Conservation (phyloP, 2,113 vertebrate genomes). For the Nesoenas mayeri region DNA sequence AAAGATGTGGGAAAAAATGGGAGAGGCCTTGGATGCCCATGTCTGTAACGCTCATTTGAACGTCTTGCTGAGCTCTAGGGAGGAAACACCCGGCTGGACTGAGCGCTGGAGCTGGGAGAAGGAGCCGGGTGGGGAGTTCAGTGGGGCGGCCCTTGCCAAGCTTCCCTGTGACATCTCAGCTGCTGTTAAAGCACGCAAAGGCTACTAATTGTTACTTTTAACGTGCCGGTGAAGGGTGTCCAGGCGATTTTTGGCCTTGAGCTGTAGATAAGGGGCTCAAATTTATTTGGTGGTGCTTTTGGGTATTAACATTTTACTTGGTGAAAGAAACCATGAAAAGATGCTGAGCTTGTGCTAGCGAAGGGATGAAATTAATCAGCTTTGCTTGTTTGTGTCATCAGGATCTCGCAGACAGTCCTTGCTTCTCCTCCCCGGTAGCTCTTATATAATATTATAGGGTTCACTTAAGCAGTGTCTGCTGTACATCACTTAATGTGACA, state of each 20-base stretch:
- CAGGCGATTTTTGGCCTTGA: neutral
- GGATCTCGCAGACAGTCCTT: neutral
- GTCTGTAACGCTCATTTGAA: neutral
- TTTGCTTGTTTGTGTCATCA: neutral
- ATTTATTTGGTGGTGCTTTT: neutral
- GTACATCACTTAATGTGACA: neutral
- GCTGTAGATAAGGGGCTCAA: neutral
- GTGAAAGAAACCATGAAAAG: neutral
- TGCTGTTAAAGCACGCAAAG: neutral
- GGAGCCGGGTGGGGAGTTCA: neutral
- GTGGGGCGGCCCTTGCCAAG: neutral
- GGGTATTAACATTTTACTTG: neutral
- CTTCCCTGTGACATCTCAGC: neutral
- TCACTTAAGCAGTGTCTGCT: neutral
- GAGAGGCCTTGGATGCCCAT: neutral
- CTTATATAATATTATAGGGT: rapidly evolving
- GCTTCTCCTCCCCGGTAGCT: neutral
- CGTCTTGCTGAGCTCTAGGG: neutral
- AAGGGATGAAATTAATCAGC: neutral
- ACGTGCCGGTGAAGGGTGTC: neutral
- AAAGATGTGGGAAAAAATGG: neutral
- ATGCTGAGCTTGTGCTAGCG: neutral
- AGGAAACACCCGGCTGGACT: neutral
- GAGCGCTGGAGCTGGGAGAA: neutral
- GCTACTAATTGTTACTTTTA: neutral